A percentile compares a stretch with the other conserved stretches of the same genome.
phyloP scores from a whole-genome alignment of 2,113 vertebrate species.

The Rhynchopsitta pachyrhyncha region DNA sequence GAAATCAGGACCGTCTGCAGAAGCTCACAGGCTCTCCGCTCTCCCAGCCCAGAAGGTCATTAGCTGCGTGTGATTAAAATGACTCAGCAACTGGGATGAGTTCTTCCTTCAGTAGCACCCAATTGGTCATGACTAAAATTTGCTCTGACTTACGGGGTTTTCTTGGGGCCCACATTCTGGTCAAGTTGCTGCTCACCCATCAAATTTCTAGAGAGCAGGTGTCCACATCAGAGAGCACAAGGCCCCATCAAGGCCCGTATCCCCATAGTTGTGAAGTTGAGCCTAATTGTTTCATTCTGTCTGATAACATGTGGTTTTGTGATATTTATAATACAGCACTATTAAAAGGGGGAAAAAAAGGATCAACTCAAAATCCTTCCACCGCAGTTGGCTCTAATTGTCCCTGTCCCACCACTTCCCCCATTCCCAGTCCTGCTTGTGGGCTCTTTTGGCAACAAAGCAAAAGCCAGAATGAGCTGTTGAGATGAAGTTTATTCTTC shows the following conservation, averaged over 20 bases:
- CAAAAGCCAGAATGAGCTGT: constrained; percentile 42
- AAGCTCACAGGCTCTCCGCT: background rate
- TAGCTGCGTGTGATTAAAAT: constrained; percentile 9
- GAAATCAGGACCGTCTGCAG: background rate
- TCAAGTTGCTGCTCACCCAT: constrained; percentile 32
- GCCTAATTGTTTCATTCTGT: constrained; percentile 63
- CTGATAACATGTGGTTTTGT: constrained; percentile 63
- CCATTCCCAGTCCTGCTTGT: constrained; percentile 35
- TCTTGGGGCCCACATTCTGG: constrained; percentile 29
- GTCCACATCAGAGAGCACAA: constrained; percentile 51
- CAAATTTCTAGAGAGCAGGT: constrained; percentile 41
- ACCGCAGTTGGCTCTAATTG: constrained; percentile 60
- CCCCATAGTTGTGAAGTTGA: background rate
- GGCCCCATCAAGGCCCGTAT: background rate
- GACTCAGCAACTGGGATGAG: background rate
- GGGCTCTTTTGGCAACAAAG: constrained; percentile 40
- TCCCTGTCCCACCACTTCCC: constrained; percentile 65
- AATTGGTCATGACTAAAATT: background rate
- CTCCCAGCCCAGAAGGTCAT: background rate
- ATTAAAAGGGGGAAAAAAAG: constrained; percentile 58
- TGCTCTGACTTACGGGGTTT: background rate
- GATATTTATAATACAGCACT: constrained; percentile 49
- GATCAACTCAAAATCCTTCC: constrained; percentile 44
- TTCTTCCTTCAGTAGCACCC: constrained; percentile 33
- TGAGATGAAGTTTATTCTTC: constrained; percentile 35